phyloP scores from a whole-genome alignment of 2,113 vertebrate species.

The Heterochromis multidens region DNA sequence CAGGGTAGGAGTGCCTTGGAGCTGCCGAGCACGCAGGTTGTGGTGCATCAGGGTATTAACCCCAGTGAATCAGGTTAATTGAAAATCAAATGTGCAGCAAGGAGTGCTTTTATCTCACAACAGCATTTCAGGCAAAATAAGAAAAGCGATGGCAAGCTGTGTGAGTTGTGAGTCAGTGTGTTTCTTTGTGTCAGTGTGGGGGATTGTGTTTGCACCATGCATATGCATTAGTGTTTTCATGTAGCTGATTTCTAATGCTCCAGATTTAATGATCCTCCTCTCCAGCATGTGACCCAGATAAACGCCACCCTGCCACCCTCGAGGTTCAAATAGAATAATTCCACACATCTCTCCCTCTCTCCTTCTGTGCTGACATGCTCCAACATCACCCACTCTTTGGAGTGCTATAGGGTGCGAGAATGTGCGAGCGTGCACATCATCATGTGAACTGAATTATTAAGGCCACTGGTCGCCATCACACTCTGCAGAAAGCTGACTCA shows the following conservation, averaged over 20 bases:
- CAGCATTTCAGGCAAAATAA: background rate
- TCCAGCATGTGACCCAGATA: conserved; percentile 57
- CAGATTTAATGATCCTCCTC: conserved; percentile 38
- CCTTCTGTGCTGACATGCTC: background rate
- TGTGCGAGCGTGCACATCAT: background rate
- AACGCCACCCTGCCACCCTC: background rate
- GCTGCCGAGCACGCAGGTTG: background rate
- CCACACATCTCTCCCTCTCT: conserved; percentile 10
- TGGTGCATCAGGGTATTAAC: conserved; percentile 19
- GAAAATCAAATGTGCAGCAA: conserved; percentile 35
- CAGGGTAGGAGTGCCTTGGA: background rate
- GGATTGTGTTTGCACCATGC: background rate
- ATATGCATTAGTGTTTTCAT: conserved; percentile 22
- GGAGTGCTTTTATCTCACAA: conserved; percentile 35
- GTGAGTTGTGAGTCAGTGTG: background rate
- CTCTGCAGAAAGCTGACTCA: background rate
- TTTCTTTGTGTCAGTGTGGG: background rate
- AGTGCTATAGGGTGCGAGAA: background rate
- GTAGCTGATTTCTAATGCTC: conserved; percentile 39
- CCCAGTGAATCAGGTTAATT: conserved; percentile 53
- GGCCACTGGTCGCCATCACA: background rate
- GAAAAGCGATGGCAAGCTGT: background rate
- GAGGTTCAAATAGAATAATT: conserved; percentile 33
- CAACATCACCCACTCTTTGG: background rate
- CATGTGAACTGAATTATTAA: conserved; percentile 12